phyloP scores from a whole-genome alignment of 2,888 invertebrate species.

The Norana najaformis region DNA sequence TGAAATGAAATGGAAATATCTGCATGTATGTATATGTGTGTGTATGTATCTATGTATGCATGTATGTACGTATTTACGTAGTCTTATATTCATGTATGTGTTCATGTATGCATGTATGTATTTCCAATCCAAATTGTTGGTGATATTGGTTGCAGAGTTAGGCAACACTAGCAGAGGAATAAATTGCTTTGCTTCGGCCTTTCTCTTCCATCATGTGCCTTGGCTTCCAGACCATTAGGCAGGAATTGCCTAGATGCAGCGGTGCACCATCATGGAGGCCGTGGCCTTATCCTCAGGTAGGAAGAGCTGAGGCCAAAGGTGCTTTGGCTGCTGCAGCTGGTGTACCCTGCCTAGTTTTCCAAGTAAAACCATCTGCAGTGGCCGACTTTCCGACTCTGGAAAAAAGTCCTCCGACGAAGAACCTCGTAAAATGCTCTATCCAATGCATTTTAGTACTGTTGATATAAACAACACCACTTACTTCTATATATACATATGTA shows the following conservation, averaged over 20 bases:
- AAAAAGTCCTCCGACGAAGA: neutral
- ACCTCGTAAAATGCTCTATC: neutral
- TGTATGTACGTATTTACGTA: neutral
- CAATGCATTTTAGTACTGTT: neutral
- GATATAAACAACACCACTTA: neutral
- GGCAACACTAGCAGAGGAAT: neutral
- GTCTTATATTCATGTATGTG: neutral
- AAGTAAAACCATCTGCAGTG: neutral
- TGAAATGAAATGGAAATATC: too few species aligned
- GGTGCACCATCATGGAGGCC: neutral
- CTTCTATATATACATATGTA: neutral
- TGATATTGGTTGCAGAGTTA: neutral
- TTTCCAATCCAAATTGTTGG: neutral
- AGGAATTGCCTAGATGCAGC: neutral
- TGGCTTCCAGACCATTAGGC: neutral
- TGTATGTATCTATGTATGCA: too few species aligned
- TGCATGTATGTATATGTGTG: neutral
- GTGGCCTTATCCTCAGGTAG: neutral
- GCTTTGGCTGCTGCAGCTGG: neutral
- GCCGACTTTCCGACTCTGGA: neutral
- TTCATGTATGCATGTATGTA: neutral
- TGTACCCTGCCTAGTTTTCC: neutral
- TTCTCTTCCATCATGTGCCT: neutral
- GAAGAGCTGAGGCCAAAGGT: neutral
- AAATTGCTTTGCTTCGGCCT: neutral